Base-by-base conservation (phyloP, 2,888 invertebrate genomes). In the Biston stratarius region DNA sequence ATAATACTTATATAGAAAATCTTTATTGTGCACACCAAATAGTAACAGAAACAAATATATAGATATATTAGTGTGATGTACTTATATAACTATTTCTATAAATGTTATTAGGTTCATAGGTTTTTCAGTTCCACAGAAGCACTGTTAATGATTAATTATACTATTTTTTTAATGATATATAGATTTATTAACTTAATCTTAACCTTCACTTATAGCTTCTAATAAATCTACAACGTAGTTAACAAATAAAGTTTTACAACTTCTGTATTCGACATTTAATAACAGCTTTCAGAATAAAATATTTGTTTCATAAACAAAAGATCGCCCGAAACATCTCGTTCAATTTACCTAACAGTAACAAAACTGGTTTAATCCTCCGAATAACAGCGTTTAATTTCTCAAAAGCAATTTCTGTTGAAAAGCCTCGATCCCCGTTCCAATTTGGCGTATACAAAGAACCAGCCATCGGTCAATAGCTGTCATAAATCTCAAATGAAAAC, bases 401-500 rank as follows among this genome's bases (percentile, higher is more conserved):
- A 61, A 65, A 64, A 69, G 61, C 61, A 67, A 67, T 64, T 60
- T 60, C 65, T 60, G 60, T 60, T 67, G 59, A 63, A 67, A 67
- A 51, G 55, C 47, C 63, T 40, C 57, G 55, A 66, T 48, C 55
- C 64, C 53, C 56, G 58, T 67, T 67, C 67, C 51, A 67, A 68
- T 68, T 71, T 67, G 56, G 45, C 62, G 58, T 48, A 33, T 59
- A 67, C 58, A 67, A 67, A 67, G 58, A 67, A 36, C 57, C 62
- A 58, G 64, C 55, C 66, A 70, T 71, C 68, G 78, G 76, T 78
- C 74, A 74, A 68, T 71, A 74, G 71, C 65, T 76, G 76, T 73
- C 79, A 83, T 84, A 85, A 86, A 84, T 83, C 80, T 67, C 47
- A 71, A 83, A 83, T 73, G 83, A 89, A 89, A 90, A 90, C 90